phyloP scores from a whole-genome alignment of 2,113 vertebrate species.

The Atherinomorus stipes region DNA sequence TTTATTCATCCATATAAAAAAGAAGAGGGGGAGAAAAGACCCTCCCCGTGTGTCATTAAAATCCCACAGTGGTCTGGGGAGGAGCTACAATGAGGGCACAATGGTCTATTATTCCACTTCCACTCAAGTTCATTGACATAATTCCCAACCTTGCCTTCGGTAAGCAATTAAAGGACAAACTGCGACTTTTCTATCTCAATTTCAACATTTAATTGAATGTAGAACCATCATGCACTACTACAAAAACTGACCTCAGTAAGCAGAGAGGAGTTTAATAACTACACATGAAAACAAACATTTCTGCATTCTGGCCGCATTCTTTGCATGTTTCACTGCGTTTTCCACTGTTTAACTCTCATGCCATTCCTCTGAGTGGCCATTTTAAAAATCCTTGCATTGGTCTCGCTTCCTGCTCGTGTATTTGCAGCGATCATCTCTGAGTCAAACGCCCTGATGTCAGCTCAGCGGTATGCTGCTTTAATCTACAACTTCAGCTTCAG shows the following conservation, averaged over 20 bases:
- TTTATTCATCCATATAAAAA: constrained; percentile 28
- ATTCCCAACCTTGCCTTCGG: constrained; percentile 52
- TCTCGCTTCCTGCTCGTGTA: constrained; percentile 18
- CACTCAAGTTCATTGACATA: constrained; percentile 66
- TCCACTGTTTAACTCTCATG: neutral
- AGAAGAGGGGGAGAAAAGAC: neutral
- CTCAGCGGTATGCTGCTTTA: constrained; percentile 46
- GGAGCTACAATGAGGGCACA: constrained; percentile 59
- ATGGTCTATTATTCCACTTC: constrained; percentile 74
- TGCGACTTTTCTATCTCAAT: constrained; percentile 72
- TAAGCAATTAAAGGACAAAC: constrained; percentile 71
- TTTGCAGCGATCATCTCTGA: constrained; percentile 48
- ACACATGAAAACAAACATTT: constrained; percentile 10
- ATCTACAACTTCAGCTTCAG: constrained; percentile 43
- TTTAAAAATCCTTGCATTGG: constrained; percentile 35
- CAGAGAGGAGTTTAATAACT: neutral
- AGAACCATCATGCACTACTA: constrained; percentile 9
- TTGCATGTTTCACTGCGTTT: neutral
- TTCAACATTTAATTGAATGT: constrained; percentile 33
- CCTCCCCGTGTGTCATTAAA: constrained; percentile 70
- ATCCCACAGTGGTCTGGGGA: constrained; percentile 55
- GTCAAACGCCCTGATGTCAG: constrained; percentile 62
- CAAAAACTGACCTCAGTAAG: neutral
- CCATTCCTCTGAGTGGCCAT: constrained; percentile 43
- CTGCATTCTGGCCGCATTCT: neutral